Evolutionary conservation across 2,888 invertebrate species (phyloP).

Genomic region (Amiota mariae): DNA sequence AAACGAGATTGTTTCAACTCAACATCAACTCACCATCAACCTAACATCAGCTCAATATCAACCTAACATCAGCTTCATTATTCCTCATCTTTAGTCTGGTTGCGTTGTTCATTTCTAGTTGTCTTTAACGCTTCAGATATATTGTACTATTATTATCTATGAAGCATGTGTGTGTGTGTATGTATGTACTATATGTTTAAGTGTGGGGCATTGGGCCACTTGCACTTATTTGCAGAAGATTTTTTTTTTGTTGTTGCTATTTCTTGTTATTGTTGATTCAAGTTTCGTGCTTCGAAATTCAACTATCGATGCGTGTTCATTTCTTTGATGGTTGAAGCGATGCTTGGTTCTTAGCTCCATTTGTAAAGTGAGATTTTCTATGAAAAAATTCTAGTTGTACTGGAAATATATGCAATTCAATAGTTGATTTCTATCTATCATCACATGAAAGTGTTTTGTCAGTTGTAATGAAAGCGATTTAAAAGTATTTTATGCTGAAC

Average conservation of each 20-base stretch:
- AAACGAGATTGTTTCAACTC: slow-evolving; percentile 21
- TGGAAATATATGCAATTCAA: not conserved
- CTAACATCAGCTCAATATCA: too few relatives aligned
- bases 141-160: not conserved
- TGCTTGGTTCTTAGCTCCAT: too few relatives aligned
- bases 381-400: not conserved
- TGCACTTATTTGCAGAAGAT: slow-evolving; percentile 56
- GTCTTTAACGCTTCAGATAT: not conserved
- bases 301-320: slow-evolving; percentile 10
- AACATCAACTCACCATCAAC: too few relatives aligned
- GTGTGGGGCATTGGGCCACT: slow-evolving; percentile 62
- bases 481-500: not conserved
- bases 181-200: slow-evolving; percentile 26
- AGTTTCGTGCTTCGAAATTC: slow-evolving; percentile 27
- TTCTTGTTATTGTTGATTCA: slow-evolving; percentile 15
- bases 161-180: not conserved
- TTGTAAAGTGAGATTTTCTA: too few relatives aligned
- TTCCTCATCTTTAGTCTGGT: slow-evolving; percentile 20
- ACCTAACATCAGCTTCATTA: not conserved
- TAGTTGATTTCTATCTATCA: not conserved
- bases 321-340: not conserved
- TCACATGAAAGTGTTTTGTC: slow-evolving; percentile 8
- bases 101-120: slow-evolving; percentile 32
- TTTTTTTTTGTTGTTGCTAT: not conserved
- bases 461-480: slow-evolving; percentile 2